phyloP scores from a whole-genome alignment of 1,140 invertebrate genomes.

The Lerema accius region DNA sequence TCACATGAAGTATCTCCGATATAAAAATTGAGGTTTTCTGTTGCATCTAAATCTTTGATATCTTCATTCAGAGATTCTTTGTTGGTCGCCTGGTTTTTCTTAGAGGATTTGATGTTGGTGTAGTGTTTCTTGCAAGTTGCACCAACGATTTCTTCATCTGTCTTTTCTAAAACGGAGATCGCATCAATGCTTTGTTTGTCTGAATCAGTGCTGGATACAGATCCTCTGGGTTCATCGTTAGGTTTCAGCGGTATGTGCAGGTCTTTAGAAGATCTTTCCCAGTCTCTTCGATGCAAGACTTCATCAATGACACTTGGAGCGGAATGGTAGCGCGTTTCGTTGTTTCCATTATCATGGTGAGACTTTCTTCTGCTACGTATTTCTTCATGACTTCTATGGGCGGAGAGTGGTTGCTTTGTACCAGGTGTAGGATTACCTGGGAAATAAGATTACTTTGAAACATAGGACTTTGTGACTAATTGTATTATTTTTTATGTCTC shows the following conservation, averaged over 20 bases:
- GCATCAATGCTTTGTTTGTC: conserved; percentile 2
- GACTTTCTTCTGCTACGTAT: conserved; percentile 60
- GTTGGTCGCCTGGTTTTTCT: conserved; percentile 39
- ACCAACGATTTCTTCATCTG: conserved; percentile 31
- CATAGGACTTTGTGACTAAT: background rate
- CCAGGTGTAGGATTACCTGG: conserved; percentile 42
- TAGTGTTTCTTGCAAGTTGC: conserved; percentile 71
- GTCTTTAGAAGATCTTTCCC: conserved; percentile 69
- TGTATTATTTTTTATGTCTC: too few relatives aligned
- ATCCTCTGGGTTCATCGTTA: conserved; percentile 14
- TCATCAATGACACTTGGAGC: conserved; percentile 74
- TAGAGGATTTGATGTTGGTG: conserved; percentile 73
- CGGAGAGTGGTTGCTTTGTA: conserved; percentile 59
- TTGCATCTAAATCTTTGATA: conserved; percentile 62
- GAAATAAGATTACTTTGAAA: background rate
- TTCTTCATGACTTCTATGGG: conserved; percentile 73
- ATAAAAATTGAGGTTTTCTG: conserved; percentile 56
- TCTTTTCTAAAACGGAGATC: conserved; percentile 4
- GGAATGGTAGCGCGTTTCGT: conserved; percentile 65
- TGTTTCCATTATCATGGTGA: conserved; percentile 45
- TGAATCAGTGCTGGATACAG: conserved; percentile 27
- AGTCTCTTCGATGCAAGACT: conserved; percentile 68
- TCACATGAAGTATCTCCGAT: conserved; percentile 50
- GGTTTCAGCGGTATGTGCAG: conserved; percentile 66
- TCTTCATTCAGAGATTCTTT: conserved; percentile 55